A percentile compares a stretch with the other conserved stretches of the same genome.
phyloP scores from a whole-genome alignment of 2,888 invertebrate genomes.

The Diaphora mendica region DNA sequence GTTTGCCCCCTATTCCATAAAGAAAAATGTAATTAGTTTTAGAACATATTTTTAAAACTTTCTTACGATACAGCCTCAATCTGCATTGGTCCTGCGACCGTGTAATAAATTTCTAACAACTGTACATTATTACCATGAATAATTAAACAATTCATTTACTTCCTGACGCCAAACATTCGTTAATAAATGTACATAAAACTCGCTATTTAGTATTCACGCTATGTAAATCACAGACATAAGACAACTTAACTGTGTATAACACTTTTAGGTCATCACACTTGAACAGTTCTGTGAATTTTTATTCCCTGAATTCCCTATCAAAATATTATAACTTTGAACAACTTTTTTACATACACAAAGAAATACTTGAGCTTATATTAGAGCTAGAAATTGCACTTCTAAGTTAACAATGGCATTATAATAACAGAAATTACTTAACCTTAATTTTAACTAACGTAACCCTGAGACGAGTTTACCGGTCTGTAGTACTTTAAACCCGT shows the following conservation, averaged over 20 bases:
- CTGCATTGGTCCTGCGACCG: no score
- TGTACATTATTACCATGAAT: constrained; percentile 11
- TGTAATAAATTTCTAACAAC: neutral
- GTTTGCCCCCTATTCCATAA: no score
- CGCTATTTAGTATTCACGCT: constrained; percentile 24
- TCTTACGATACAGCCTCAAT: neutral
- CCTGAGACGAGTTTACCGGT: neutral
- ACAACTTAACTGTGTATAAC: constrained; percentile 44
- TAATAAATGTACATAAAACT: constrained; percentile 18
- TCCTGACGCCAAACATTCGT: constrained; percentile 44
- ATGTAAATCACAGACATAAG: constrained; percentile 62
- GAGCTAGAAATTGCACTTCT: neutral
- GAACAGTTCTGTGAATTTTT: constrained; percentile 27
- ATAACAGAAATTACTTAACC: neutral
- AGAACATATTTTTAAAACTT: neutral
- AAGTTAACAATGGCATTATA: neutral
- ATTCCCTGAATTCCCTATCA: constrained; percentile 22
- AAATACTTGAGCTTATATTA: neutral
- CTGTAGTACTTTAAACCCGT: neutral
- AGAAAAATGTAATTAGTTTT: no score
- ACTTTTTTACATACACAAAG: neutral
- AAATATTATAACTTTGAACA: neutral
- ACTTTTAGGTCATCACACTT: constrained; percentile 49
- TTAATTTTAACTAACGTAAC: neutral
- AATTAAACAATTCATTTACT: constrained; percentile 48